Base-by-base conservation (phyloP, 2,888 invertebrate genomes). In the Cataglyphis altisquamis region DNA sequence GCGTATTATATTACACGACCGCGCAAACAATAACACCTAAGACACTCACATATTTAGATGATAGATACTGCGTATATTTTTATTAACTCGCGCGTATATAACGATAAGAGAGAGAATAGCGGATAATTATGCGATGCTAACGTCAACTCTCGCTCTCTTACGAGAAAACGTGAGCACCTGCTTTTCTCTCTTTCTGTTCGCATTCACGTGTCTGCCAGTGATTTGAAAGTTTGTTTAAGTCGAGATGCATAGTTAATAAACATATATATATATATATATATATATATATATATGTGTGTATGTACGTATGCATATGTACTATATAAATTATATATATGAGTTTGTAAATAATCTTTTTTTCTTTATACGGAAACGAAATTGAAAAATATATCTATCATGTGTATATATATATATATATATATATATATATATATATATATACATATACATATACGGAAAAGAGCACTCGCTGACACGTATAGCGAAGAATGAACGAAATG, bases 191-290 rank as follows among this genome's bases (percentile, higher is more conserved):
- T 84, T 70, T 81, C 68, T 86, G 73, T 60, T 64, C 80, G 84
- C 84, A 68, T 75, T 91, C 87, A 90, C 86, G 92, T 90, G 92
- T 93, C 91, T 93, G 93, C 94, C 94, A 93, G 94, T 92, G 94
- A 94, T 94, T 94, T 94, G 93, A 90, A 88, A 84, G 81, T 84
- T 89, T 83, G 67, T 88, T 84, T 67, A 84, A 83, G 48, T 73
- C 83, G 64, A 32, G 52, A 83, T 52, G 62, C 63, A 52, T 73
- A 84, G 57, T 55, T 81, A 36, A 41, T 81, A 36, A 41, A 45
- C 70, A 85, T 82, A 84, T 84, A 73, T 75, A 70, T 82, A 84
- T 84, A 73, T 86, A 83, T 74, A 87, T 21, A 21, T 82, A 84
- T 84, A 73, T 86, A 83, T 74, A 87, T n/a, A n/a, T n/a, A n/a